phyloP scores from a whole-genome alignment of 2,888 invertebrate species.

The Meteorus cinctellus region DNA sequence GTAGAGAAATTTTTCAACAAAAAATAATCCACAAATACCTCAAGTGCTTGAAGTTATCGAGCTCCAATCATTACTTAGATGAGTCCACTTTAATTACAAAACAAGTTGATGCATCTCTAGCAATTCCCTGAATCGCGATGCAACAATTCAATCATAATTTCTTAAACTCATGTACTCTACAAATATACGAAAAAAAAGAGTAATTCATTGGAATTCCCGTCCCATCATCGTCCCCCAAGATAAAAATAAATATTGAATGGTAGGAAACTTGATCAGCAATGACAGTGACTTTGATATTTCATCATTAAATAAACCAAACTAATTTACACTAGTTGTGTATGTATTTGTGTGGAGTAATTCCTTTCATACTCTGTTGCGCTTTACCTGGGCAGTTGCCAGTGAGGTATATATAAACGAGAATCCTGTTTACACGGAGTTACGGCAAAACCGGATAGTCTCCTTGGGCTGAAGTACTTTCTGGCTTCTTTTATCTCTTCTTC shows the following conservation, averaged over 20 bases:
- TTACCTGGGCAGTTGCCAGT: constrained; percentile 53
- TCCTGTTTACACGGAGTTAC: constrained; percentile 64
- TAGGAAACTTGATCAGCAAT: background rate
- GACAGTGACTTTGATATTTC: constrained; percentile 36
- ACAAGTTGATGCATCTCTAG: no score
- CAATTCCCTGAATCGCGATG: no score
- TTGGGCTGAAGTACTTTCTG: constrained; percentile 43
- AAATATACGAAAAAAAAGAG: no score
- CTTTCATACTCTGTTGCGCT: constrained; percentile 54
- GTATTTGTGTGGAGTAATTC: constrained; percentile 22
- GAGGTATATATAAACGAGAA: constrained; percentile 58
- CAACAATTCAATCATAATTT: no score
- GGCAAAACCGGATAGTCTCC: constrained; percentile 58
- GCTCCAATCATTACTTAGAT: no score
- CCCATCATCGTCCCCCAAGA: background rate
- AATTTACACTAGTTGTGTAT: background rate
- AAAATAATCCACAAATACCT: no score
- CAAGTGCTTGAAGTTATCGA: no score
- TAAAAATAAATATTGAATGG: background rate
- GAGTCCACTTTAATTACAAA: no score
- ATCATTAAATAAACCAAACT: background rate
- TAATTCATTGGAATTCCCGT: background rate
- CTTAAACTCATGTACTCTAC: no score
- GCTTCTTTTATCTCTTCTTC: constrained; percentile 48
- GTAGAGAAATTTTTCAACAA: no score